Conservation (phyloP, 2,888 invertebrate species). For the Pristionchus fissidentatus region DNA sequence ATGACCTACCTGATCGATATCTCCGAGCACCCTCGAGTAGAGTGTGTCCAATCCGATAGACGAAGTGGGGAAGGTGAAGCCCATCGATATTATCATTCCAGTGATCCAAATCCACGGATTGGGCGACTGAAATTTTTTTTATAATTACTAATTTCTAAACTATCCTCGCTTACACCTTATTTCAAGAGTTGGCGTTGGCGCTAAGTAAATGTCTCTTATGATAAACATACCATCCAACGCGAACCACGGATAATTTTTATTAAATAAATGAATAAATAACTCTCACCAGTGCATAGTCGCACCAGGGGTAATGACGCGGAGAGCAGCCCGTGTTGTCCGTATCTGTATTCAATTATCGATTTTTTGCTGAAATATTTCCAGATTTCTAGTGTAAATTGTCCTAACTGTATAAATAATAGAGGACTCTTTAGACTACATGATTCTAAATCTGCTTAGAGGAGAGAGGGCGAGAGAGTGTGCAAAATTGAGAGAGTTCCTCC, state of each 20-base stretch:
- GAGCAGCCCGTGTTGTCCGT: conserved; percentile 34
- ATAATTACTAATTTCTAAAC: too few relatives aligned
- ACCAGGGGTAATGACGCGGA: conserved; percentile 10
- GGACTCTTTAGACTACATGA: background rate
- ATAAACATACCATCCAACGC: too few relatives aligned
- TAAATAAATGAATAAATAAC: background rate
- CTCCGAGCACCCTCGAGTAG: conserved; percentile 38
- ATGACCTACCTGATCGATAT: conserved; percentile 39
- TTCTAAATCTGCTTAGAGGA: too few relatives aligned
- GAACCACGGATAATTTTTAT: too few relatives aligned
- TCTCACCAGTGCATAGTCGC: conserved; percentile 26
- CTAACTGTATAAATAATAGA: too few relatives aligned
- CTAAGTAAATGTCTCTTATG: too few relatives aligned
- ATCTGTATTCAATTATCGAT: background rate
- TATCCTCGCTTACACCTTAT: too few relatives aligned
- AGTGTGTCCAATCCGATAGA: conserved; percentile 39
- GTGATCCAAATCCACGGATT: conserved; percentile 11
- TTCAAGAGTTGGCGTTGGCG: too few relatives aligned
- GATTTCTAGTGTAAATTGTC: too few relatives aligned
- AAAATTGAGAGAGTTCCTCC: too few relatives aligned
- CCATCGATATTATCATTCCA: conserved; percentile 34
- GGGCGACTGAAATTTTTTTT: conserved; percentile 33
- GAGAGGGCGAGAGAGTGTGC: too few relatives aligned
- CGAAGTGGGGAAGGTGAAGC: conserved; percentile 34
- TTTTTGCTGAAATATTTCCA: too few relatives aligned